phyloP scores from a whole-genome alignment of 2,797 vertebrate genomes.

The Cossypha polioptera region DNA sequence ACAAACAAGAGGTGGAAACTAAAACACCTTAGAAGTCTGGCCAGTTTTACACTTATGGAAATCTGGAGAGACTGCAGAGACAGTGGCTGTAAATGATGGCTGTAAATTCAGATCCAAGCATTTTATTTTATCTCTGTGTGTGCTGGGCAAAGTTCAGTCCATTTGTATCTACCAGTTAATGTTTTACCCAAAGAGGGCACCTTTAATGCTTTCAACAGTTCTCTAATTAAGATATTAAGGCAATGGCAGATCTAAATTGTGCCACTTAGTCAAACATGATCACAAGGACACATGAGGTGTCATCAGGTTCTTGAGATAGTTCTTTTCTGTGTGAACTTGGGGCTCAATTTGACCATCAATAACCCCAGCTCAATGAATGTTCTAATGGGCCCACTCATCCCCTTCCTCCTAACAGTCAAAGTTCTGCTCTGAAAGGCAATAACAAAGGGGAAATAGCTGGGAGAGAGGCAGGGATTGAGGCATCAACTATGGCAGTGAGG shows the following conservation, averaged over 20 bases:
- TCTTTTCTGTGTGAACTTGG: background rate
- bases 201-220: background rate
- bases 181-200: conserved; percentile 27
- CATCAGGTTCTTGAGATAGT: background rate
- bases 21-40: background rate
- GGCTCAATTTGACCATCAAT: background rate
- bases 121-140: background rate
- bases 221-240: conserved; percentile 64
- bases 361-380: background rate
- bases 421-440: background rate
- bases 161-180: conserved; percentile 35
- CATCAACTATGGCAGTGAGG: background rate
- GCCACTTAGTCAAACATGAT: background rate
- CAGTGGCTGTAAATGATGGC: background rate
- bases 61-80: background rate
- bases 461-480: background rate
- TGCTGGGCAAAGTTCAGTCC: background rate
- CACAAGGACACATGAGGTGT: background rate
- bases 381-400: background rate
- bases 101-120: background rate
- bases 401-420: background rate
- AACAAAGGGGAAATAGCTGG: background rate
- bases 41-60: background rate
- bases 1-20: background rate
- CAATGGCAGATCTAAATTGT: conserved; percentile 38